Evolutionary conservation across 2,888 invertebrate species (phyloP).

Genomic region (Nomada lathburiana): DNA sequence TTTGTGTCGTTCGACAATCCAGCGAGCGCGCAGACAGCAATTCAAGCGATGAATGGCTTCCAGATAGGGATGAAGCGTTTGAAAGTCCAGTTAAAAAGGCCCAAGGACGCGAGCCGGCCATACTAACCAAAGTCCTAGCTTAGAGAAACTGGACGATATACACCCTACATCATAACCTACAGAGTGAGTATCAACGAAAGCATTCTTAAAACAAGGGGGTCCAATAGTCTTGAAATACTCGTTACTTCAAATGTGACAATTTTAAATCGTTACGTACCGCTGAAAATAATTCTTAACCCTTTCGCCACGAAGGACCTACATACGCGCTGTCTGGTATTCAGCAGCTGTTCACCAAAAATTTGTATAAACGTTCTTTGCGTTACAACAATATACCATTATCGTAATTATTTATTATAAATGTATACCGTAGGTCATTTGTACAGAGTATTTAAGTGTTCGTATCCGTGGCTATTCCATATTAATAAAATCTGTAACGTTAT

Average conservation of each 20-base stretch:
- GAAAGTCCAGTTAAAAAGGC: conserved; percentile 99
- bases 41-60: conserved; percentile 99
- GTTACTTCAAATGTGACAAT: not conserved
- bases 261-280: no score
- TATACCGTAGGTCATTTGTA: no score
- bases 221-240: not conserved
- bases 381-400: no score
- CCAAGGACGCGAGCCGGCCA: conserved; percentile 98
- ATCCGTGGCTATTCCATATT: no score
- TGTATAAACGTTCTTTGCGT: no score
- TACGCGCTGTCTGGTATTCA: no score
- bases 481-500: no score
- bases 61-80: conserved; percentile 99
- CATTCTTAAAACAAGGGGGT: not conserved
- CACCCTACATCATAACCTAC: conserved; percentile 82
- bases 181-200: conserved; percentile 74
- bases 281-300: no score
- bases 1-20: conserved; percentile 99
- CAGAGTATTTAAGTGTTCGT: no score
- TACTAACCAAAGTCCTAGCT: conserved; percentile 93
- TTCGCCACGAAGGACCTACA: no score
- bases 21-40: conserved; percentile 98
- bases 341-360: no score
- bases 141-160: conserved; percentile 85
- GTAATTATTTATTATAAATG: no score